phyloP scores from a whole-genome alignment of 2,797 vertebrate species.

The Distichodus sexfasciatus region DNA sequence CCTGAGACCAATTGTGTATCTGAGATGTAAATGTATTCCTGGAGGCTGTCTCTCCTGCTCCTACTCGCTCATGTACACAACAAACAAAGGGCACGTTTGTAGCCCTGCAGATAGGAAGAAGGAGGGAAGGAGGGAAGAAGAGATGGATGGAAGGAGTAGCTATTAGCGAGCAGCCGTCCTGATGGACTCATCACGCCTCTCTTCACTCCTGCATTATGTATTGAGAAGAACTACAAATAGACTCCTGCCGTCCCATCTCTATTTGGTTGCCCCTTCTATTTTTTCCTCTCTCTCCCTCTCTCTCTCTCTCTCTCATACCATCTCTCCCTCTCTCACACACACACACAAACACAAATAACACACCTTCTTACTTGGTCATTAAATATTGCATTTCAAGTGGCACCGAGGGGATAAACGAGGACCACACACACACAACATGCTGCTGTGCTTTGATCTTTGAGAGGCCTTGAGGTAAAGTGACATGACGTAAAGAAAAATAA shows the following conservation, averaged over 20 bases:
- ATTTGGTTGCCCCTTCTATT: background rate
- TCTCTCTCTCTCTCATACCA: background rate
- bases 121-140: no score
- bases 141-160: background rate
- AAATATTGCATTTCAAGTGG: background rate
- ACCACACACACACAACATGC: background rate
- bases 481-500: background rate
- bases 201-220: conserved; percentile 10
- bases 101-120: background rate
- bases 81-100: background rate
- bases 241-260: background rate
- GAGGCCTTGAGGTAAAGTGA: background rate
- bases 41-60: background rate
- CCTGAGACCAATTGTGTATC: background rate
- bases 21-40: conserved; percentile 4
- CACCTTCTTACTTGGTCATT: background rate
- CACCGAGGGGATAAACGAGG: background rate
- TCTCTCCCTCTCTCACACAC: no score
- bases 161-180: background rate
- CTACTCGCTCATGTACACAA: background rate
- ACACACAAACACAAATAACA: background rate
- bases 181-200: conserved; percentile 7
- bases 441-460: conserved; percentile 8
- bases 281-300: background rate
- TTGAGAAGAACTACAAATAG: background rate